These are phyloP conservation scores for Notodonta ziczac DNA, from an alignment of 2,888 invertebrate genomes.

Conservation along the genomic window DNA sequence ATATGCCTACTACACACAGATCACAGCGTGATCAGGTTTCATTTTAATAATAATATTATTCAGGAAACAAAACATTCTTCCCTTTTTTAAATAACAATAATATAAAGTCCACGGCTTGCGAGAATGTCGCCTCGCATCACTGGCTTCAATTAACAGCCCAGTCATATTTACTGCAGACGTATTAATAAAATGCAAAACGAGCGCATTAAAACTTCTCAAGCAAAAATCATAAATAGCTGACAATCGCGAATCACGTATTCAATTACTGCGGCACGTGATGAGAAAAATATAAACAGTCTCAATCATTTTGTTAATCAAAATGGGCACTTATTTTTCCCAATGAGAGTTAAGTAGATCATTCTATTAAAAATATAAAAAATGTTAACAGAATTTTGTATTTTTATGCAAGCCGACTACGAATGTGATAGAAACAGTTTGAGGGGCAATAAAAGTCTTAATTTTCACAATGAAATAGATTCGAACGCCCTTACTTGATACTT, in stretches of 20 bases:
- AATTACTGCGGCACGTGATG: constrained; percentile 56
- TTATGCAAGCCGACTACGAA: no score
- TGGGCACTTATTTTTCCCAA: background rate
- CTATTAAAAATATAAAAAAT: background rate
- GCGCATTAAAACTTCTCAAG: constrained; percentile 49
- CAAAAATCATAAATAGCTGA: constrained; percentile 54
- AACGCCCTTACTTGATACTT: no score
- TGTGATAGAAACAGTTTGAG: background rate
- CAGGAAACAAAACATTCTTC: no score
- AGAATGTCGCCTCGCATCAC: constrained; percentile 1
- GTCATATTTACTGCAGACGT: constrained; percentile 26
- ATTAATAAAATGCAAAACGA: constrained; percentile 71
- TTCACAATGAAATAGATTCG: no score
- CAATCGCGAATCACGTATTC: constrained; percentile 63
- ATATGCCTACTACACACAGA: no score
- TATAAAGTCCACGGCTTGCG: background rate
- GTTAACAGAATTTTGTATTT: background rate
- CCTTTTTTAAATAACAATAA: no score
- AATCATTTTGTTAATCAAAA: constrained; percentile 21
- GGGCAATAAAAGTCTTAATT: background rate
- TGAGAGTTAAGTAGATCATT: background rate
- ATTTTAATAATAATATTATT: no score
- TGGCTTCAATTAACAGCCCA: constrained; percentile 17
- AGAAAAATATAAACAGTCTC: constrained; percentile 41
- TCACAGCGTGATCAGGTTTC: no score